phyloP scores from a whole-genome alignment of 2,797 vertebrate species.

The Lacerta bilineata region DNA sequence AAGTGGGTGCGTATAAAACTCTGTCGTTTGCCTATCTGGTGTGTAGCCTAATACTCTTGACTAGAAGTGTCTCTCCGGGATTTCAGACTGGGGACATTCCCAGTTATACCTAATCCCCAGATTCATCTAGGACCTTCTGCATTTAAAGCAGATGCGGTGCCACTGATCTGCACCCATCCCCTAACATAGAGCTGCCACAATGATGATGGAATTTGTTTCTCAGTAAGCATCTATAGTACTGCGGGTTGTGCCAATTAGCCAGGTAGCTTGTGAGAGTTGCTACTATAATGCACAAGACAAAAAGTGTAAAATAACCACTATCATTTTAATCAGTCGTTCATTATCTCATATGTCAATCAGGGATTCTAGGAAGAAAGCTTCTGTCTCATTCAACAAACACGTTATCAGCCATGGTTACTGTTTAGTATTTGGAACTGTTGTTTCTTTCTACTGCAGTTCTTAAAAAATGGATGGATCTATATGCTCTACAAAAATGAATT shows the following conservation, averaged over 20 bases:
- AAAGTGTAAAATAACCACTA: constrained; percentile 20
- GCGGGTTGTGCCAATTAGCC: not conserved
- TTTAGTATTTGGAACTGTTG: constrained; percentile 12
- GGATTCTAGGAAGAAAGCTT: constrained; percentile 27
- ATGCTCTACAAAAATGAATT: constrained; percentile 40
- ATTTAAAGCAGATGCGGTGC: too few relatives aligned
- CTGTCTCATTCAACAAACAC: constrained; percentile 42
- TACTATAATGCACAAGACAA: not conserved
- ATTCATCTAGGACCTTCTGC: too few relatives aligned
- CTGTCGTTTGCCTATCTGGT: too few relatives aligned
- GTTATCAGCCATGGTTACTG: constrained; percentile 25
- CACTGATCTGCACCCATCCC: too few relatives aligned
- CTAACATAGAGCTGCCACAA: too few relatives aligned
- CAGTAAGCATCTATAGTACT: not conserved
- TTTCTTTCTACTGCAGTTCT: constrained; percentile 26
- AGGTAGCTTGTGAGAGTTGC: not conserved
- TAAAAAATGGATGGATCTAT: constrained; percentile 30
- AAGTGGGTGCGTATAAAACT: too few relatives aligned
- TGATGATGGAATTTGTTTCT: not conserved
- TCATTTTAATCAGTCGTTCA: not conserved
- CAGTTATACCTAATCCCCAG: too few relatives aligned
- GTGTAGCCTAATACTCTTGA: too few relatives aligned
- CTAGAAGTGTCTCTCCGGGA: too few relatives aligned
- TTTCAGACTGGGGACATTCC: too few relatives aligned
- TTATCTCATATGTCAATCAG: constrained; percentile 17